Conservation (phyloP, 2,797 vertebrate genomes). For the Sylvilagus floridanus region DNA sequence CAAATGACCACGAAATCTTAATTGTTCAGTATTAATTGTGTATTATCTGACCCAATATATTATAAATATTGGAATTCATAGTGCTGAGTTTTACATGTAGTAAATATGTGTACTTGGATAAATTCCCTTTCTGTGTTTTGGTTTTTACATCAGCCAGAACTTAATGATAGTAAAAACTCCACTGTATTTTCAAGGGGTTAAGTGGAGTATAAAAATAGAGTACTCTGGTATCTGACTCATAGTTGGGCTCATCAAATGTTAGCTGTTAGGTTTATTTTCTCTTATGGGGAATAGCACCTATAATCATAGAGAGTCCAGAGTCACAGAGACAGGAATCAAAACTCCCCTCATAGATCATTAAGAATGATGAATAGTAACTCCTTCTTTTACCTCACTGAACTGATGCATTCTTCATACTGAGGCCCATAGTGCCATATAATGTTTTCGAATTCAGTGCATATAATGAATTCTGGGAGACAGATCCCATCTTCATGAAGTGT, state of each 20-base stretch:
- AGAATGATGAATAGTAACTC: not conserved
- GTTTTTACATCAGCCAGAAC: not conserved
- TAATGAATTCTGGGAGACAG: not conserved
- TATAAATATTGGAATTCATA: not conserved
- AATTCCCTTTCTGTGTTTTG: not conserved
- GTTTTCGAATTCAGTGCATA: not conserved
- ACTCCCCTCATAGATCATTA: not conserved
- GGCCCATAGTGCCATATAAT: too few species aligned
- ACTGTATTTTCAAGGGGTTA: not conserved
- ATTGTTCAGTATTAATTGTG: not conserved
- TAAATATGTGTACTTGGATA: not conserved
- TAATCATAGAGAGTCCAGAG: not conserved
- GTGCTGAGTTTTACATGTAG: not conserved
- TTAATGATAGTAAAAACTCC: not conserved
- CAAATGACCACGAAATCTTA: not conserved
- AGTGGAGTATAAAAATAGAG: not conserved
- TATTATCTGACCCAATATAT: not conserved
- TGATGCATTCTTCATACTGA: not conserved
- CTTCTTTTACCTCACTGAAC: not conserved
- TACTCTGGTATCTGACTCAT: not conserved
- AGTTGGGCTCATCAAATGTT: not conserved
- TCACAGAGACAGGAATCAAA: not conserved
- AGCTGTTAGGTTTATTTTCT: not conserved
- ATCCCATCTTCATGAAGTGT: not conserved
- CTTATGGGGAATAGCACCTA: not conserved